Evolutionary conservation across 2,888 invertebrate species (phyloP).

Genomic region (Peribatodes rhomboidaria): DNA sequence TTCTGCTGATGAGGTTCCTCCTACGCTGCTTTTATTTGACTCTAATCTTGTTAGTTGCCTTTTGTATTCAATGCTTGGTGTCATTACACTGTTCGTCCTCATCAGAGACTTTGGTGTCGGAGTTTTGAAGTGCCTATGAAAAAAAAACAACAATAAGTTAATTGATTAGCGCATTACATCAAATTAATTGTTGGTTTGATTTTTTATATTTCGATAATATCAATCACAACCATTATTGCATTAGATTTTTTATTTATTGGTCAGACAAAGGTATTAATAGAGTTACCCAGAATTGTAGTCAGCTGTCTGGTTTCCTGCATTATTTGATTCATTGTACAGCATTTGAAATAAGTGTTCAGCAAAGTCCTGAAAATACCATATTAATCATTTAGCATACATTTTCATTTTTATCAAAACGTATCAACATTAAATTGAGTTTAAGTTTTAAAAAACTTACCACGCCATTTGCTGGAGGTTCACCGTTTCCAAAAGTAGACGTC

Average conservation of each 20-base stretch:
- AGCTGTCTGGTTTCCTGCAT: conserved; percentile 58
- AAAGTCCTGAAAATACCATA: conserved; percentile 66
- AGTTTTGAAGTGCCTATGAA: conserved; percentile 86
- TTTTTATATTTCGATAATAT: too few relatives aligned
- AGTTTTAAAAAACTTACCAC: conserved; percentile 88
- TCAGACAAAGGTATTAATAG: too few relatives aligned
- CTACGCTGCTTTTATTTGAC: conserved; percentile 86
- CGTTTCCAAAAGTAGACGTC: conserved; percentile 98
- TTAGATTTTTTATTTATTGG: neutral
- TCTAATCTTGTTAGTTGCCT: conserved; percentile 87
- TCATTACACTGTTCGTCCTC: conserved; percentile 91
- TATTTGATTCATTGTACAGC: conserved; percentile 70
- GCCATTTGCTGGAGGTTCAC: conserved; percentile 98
- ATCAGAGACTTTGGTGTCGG: conserved; percentile 95
- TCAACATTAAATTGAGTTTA: neutral
- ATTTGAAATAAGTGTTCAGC: conserved; percentile 75
- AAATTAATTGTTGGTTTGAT: too few relatives aligned
- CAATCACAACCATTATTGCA: neutral
- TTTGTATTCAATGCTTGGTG: conserved; percentile 82
- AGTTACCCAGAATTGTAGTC: conserved; percentile 57
- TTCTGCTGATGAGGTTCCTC: conserved; percentile 91
- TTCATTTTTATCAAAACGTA: neutral
- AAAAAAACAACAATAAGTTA: neutral
- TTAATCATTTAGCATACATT: neutral
- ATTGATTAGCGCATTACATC: too few relatives aligned